Conservation (phyloP, 2,113 vertebrate species). For the Alouatta palliata region DNA sequence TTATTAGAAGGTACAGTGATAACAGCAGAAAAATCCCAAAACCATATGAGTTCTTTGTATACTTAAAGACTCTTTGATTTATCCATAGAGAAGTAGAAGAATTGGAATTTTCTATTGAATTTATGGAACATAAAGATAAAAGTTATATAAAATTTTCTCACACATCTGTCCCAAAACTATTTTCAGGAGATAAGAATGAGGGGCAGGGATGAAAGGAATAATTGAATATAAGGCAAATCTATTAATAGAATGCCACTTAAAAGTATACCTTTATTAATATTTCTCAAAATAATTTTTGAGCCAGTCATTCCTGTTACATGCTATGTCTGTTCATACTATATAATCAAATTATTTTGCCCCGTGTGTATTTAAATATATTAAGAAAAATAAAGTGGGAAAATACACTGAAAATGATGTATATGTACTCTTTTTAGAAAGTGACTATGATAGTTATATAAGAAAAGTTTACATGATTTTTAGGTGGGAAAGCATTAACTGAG, state of each 20-base stretch:
- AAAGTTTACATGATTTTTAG: slow-evolving; percentile 72
- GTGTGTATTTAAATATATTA: slow-evolving; percentile 64
- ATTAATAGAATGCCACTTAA: background rate
- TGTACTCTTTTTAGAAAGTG: slow-evolving; percentile 64
- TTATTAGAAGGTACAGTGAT: background rate
- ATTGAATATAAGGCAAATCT: background rate
- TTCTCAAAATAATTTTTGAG: slow-evolving; percentile 50
- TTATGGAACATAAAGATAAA: background rate
- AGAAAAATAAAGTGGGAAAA: slow-evolving; percentile 71
- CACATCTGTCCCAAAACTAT: background rate
- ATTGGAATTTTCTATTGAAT: slow-evolving; percentile 21
- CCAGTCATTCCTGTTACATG: background rate
- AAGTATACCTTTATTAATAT: background rate
- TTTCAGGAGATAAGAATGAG: slow-evolving; percentile 35
- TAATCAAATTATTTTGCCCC: slow-evolving; percentile 42
- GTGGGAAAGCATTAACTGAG: slow-evolving; percentile 68
- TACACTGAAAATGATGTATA: slow-evolving; percentile 32
- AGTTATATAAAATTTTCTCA: background rate
- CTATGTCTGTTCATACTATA: background rate
- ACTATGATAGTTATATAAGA: slow-evolving; percentile 53
- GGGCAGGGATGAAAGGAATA: background rate
- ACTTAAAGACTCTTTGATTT: background rate
- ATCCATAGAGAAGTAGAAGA: background rate
- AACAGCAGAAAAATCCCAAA: background rate
- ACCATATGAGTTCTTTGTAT: background rate